These are phyloP conservation scores for Drosophila chauvacae DNA, from an alignment of 1,140 invertebrate genomes.

Conservation along the genomic window DNA sequence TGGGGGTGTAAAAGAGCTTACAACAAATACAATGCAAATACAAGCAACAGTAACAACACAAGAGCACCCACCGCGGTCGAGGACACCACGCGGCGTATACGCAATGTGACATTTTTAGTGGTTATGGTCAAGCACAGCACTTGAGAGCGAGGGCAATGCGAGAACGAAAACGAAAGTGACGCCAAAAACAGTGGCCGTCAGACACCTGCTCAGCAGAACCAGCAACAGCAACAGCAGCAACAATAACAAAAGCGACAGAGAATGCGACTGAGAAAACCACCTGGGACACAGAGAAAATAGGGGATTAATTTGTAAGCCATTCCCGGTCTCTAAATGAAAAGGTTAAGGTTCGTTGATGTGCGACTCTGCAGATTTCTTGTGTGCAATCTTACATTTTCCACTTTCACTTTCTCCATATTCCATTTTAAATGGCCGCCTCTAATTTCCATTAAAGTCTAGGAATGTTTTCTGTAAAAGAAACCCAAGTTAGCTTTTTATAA, in stretches of 20 bases:
- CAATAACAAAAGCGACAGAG: background rate
- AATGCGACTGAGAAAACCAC: slow-evolving; percentile 3
- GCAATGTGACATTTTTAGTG: slow-evolving; percentile 81
- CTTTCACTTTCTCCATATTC: background rate
- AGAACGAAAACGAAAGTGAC: slow-evolving; percentile 65
- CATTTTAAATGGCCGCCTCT: background rate
- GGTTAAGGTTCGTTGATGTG: slow-evolving; percentile 1
- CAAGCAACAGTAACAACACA: slow-evolving; percentile 26
- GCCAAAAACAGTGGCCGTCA: slow-evolving; percentile 58
- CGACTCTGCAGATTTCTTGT: background rate
- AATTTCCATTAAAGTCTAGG: background rate
- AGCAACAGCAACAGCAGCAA: slow-evolving; percentile 4
- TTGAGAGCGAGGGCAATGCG: slow-evolving; percentile 71
- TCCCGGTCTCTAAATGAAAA: background rate
- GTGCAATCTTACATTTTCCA: background rate
- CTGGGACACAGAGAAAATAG: slow-evolving; percentile 14
- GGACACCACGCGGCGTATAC: slow-evolving; percentile 79
- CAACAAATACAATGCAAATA: slow-evolving; percentile 25
- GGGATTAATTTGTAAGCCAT: slow-evolving; percentile 24
- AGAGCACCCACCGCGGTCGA: slow-evolving; percentile 49
- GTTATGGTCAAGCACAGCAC: slow-evolving; percentile 80
- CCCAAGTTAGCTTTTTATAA: background rate
- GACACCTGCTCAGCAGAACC: slow-evolving; percentile 56
- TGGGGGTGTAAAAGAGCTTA: slow-evolving; percentile 68
- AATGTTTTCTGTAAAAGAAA: background rate